Base-by-base conservation (phyloP, 1,140 invertebrate species). In the Helicoverpa zea region DNA sequence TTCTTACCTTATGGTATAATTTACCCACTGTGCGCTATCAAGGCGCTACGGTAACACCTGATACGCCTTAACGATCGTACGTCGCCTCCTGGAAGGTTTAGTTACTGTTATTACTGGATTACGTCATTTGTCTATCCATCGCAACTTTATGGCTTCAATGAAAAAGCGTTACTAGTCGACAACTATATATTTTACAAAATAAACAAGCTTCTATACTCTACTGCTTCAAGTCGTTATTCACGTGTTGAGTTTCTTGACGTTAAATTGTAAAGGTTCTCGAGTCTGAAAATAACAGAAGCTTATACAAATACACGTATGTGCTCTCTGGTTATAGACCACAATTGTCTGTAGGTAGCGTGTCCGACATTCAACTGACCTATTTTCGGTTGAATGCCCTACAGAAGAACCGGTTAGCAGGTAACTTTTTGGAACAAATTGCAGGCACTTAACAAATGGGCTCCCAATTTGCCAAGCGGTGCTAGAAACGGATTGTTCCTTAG, bases 351-450 rank as follows among this genome's bases (percentile, higher is more conserved):
- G 30, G 63, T 43, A 64, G 23, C 58, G 58, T 59, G 29, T 2
- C 18, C 58, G 4, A 61, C 58, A 61, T 30, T 30, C 23, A 43
- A 43, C 35, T 43, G 12, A 61, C 58, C 58, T 30, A 3, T 29
- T 29, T 30, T 29, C 58, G 58, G 23, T 61, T 61, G 58, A 61
- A 61, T 61, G 58, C 23, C 23, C 58, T 29, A 61, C 43, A 52
- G 63, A 76, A 63, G 63, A 76, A 76, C 73, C n/a, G 56, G 73
- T 63, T 76, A 43, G 29, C 73, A 76, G 73, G 73, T 76, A 73
- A 54, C 35, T 43, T 18, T 70, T 47, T 7, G 56, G 43, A 75
- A 49, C 16, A 75, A 35, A 49, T 75, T 47, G 56, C n/a, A 23
- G 54, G 30, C 56, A 23, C 23, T 56, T 74, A 35, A 56, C 68